Evolutionary conservation across 2,888 invertebrate genomes (phyloP), one percentile per base, ranked within the genome.

Genomic region (Scaptodrosophila latifasciaeformis): DNA sequence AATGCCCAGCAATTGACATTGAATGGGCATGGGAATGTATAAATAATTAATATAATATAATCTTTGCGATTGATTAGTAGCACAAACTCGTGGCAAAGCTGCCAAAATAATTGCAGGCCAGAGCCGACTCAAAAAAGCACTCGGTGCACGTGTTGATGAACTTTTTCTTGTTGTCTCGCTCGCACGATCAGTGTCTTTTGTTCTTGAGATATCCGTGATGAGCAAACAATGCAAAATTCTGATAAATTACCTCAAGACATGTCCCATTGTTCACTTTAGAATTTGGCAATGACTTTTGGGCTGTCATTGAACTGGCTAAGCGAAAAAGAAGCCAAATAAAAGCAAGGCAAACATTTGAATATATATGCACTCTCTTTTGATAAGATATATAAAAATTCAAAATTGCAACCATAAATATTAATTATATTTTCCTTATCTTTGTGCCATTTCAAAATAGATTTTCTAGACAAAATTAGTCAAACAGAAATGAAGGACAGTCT

Each of bases 91-190:
- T n/a, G n/a, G n/a, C 29, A 45, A 40, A 49, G 35, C 47, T 55
- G 59, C 67, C 63, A 52, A 64, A 76, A 68, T 76, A 67, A 76
- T 72, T 72, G 57, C 63, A 46, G 24, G 19, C 29, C 15, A 17
- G 13, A 2, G 15, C 15, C 37, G 9, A 37, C 37, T 17, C 2
- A 7, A 5, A 13, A 31, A 2, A 13, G 9, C 37, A 10, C 3
- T 15, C 12, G 35, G 10, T 17, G 13, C 37, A 37, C 37, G 37
- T 37, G 37, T 37, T 37, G 37, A 17, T 37, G 37, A 37, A 13
- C 18, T 37, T n/a, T 35, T n/a, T 24, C n/a, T 24, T 24, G 24
- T 24, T 3, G 7, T 5, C 7, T 24, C 7, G 24, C 24, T 7
- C n/a, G n/a, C n/a, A n/a, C n/a, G n/a, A n/a, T n/a, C n/a, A n/a